Conservation (phyloP, 1,140 invertebrate genomes). For the Batillaria attramentaria region DNA sequence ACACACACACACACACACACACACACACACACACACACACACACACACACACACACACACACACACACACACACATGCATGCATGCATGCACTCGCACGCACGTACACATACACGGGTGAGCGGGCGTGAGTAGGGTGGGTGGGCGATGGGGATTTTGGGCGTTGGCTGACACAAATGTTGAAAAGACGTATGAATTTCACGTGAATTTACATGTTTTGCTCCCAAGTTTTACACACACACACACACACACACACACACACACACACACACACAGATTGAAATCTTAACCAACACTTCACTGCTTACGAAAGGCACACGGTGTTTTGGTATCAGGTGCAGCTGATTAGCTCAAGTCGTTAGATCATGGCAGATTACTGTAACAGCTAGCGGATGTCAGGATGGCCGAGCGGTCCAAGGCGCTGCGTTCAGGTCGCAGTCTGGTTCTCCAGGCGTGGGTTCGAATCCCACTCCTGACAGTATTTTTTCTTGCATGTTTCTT, state of each 20-base stretch:
- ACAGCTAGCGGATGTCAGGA: slow-evolving; percentile 58
- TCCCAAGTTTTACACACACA: background rate
- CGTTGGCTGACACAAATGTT: background rate
- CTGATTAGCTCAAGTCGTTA: too few relatives aligned
- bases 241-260: background rate
- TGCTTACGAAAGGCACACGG: too few relatives aligned
- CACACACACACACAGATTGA: background rate
- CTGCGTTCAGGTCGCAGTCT: slow-evolving; percentile 70
- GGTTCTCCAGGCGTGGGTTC: slow-evolving; percentile 68
- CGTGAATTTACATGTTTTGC: background rate
- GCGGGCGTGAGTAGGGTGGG: background rate
- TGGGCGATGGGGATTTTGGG: background rate
- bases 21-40: background rate
- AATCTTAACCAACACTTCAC: too few relatives aligned
- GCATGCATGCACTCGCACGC: too few relatives aligned
- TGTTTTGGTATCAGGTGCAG: too few relatives aligned
- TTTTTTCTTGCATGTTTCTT: slow-evolving; percentile 58
- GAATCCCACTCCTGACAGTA: slow-evolving; percentile 69
- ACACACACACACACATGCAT: too few relatives aligned
- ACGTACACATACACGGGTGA: too few relatives aligned
- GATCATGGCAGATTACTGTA: too few relatives aligned
- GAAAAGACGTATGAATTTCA: background rate
- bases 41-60: too few relatives aligned
- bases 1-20: background rate
- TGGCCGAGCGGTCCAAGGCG: slow-evolving; percentile 70